phyloP scores from a whole-genome alignment of 2,797 vertebrate species.

The Xenopus petersii region DNA sequence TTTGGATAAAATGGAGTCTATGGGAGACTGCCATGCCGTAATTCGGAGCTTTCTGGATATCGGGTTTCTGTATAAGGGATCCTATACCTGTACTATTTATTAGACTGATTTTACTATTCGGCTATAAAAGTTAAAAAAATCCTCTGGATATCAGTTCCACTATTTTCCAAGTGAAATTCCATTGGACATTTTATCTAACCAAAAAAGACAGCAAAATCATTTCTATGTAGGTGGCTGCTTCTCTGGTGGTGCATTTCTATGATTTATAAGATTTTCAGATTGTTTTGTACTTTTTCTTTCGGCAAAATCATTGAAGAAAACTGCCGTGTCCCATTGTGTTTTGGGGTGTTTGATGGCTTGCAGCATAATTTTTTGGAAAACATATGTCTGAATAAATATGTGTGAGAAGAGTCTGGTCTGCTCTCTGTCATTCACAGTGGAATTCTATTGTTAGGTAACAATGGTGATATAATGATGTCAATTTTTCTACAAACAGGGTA shows the following conservation, averaged over 20 bases:
- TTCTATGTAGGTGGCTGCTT: neutral
- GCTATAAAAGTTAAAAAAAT: too few relatives aligned
- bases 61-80: too few relatives aligned
- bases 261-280: neutral
- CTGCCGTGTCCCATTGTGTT: neutral
- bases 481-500: neutral
- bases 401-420: slow-evolving; percentile 33
- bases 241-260: neutral
- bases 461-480: slow-evolving; percentile 14
- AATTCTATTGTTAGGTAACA: slow-evolving; percentile 16
- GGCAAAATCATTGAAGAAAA: neutral
- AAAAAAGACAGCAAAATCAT: too few relatives aligned
- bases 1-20: too few relatives aligned
- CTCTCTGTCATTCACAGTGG: slow-evolving; percentile 25
- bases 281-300: neutral
- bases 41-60: too few relatives aligned
- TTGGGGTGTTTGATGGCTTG: slow-evolving; percentile 13
- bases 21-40: too few relatives aligned
- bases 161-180: too few relatives aligned
- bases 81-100: too few relatives aligned
- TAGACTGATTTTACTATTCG: too few relatives aligned
- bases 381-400: slow-evolving; percentile 19
- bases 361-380: slow-evolving; percentile 4
- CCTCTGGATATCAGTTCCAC: too few relatives aligned
- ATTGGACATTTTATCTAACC: too few relatives aligned